Evolutionary conservation across 2,797 vertebrate species (phyloP).

Genomic region (Dendrocincla fuliginosa): DNA sequence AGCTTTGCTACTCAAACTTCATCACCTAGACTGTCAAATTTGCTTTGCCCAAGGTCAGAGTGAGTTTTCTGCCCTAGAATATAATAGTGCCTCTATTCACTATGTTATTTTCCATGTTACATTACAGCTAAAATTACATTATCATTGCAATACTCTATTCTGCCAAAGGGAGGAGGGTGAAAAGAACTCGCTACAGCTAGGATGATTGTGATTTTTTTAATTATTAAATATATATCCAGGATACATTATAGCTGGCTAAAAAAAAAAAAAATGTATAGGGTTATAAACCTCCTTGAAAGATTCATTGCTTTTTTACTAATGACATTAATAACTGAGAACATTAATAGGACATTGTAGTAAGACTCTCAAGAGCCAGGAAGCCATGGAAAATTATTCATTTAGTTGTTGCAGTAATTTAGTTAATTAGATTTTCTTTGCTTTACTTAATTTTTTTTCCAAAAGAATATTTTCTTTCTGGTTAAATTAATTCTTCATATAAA

Average conservation of each 20-base stretch:
- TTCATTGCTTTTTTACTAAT: background rate
- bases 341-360: background rate
- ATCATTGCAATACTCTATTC: background rate
- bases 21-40: background rate
- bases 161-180: background rate
- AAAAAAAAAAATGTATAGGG: background rate
- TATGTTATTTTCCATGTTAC: background rate
- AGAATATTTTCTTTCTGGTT: background rate
- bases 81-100: background rate
- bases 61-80: background rate
- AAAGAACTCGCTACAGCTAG: background rate
- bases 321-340: background rate
- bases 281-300: background rate
- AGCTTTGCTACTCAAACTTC: background rate
- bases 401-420: background rate
- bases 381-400: background rate
- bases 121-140: background rate
- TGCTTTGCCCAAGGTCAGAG: background rate
- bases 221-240: background rate
- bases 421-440: background rate
- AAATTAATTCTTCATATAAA: background rate
- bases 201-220: background rate
- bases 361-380: background rate
- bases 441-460: background rate
- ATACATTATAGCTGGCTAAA: background rate